Evolutionary conservation across 2,888 invertebrate species (phyloP).

Genomic region (Brachyptera risi): DNA sequence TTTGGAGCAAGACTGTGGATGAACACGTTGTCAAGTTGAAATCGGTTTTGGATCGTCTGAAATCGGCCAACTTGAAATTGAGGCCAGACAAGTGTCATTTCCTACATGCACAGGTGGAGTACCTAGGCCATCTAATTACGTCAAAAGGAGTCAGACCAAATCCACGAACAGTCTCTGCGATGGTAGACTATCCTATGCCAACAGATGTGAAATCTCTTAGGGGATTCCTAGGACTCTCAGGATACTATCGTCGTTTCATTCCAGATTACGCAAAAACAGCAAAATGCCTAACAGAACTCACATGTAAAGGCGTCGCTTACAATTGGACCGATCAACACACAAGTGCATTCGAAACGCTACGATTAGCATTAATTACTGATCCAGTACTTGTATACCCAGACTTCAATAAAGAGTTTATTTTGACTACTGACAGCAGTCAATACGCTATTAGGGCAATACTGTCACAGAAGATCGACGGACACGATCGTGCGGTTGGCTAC

Average conservation of each 20-base stretch:
- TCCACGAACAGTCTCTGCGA: conserved; percentile 31
- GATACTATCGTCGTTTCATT: conserved; percentile 35
- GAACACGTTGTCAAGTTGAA: conserved; percentile 31
- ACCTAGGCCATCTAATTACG: conserved; percentile 34
- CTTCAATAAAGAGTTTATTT: background rate
- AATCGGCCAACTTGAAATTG: conserved; percentile 31
- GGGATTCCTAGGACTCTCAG: conserved; percentile 33
- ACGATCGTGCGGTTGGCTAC: background rate
- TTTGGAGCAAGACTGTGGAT: conserved; percentile 27
- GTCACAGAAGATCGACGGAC: background rate
- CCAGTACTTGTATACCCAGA: background rate
- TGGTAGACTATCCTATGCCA: conserved; percentile 33
- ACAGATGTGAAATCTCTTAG: conserved; percentile 33
- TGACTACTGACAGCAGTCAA: background rate
- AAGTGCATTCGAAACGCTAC: conserved; percentile 7
- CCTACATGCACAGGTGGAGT: conserved; percentile 29
- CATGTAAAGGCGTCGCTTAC: conserved; percentile 1
- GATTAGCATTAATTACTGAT: background rate
- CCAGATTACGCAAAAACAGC: conserved; percentile 31
- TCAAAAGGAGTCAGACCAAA: conserved; percentile 33
- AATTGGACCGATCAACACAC: conserved; percentile 12
- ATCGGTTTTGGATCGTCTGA: conserved; percentile 24
- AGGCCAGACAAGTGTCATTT: conserved; percentile 35
- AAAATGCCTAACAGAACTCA: conserved; percentile 4
- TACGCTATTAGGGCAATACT: background rate